phyloP scores from a whole-genome alignment of 2,888 invertebrate genomes.

The Norana najaformis region DNA sequence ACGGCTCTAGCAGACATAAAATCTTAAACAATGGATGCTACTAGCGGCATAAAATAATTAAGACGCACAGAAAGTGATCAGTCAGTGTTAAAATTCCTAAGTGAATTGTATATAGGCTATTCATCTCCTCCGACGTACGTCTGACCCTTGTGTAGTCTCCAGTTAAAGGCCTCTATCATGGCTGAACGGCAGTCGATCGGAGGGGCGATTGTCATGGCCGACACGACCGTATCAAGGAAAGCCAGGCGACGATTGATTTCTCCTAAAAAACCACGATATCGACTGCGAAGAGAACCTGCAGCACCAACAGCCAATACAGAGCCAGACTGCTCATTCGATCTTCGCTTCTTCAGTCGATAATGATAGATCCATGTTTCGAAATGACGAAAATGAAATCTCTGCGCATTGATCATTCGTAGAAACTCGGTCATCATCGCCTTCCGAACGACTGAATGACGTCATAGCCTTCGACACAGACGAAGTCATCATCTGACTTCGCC shows the following conservation, averaged over 20 bases:
- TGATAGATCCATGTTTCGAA: too few species aligned
- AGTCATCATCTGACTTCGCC: too few species aligned
- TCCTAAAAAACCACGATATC: background rate
- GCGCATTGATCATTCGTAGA: too few species aligned
- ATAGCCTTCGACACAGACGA: too few species aligned
- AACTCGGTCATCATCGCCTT: too few species aligned
- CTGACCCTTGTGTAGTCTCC: background rate
- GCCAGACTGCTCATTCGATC: background rate
- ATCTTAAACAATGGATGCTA: background rate
- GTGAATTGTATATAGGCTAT: background rate
- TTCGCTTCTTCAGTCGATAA: too few species aligned
- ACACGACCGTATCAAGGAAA: background rate
- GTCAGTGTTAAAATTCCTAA: background rate
- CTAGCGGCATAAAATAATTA: background rate
- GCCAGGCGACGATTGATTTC: background rate
- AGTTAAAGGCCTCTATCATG: too few species aligned
- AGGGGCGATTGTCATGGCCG: background rate
- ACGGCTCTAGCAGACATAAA: background rate
- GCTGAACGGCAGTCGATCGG: background rate
- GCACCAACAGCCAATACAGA: background rate
- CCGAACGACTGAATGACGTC: too few species aligned
- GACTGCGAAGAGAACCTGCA: background rate
- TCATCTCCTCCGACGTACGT: background rate
- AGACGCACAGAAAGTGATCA: background rate
- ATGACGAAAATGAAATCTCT: too few species aligned